Evolutionary conservation across 2,888 invertebrate species (phyloP).

Genomic region (Aradus depressus): DNA sequence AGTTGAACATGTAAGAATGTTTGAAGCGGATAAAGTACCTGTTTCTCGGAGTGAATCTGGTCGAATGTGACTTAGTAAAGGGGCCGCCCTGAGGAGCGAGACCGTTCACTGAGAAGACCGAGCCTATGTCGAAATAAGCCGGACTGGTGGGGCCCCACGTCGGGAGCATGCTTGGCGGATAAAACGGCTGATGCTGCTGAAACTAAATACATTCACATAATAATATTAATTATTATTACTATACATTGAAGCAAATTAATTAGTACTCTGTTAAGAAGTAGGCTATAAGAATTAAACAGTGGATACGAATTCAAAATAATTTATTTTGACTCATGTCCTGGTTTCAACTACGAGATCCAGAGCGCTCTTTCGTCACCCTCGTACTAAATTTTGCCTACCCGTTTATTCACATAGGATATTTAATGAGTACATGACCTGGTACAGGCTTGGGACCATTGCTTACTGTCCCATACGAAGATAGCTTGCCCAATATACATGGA

Average conservation of each 20-base stretch:
- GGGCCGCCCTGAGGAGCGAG: constrained; percentile 54
- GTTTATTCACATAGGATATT: no score
- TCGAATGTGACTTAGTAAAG: constrained; percentile 40
- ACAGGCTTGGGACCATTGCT: no score
- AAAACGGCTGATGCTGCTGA: constrained; percentile 45
- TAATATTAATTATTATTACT: background rate
- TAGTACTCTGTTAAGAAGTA: no score
- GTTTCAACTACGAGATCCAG: no score
- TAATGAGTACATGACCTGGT: no score
- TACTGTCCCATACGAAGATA: no score
- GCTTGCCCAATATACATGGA: no score
- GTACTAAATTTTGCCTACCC: no score
- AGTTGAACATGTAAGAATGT: background rate
- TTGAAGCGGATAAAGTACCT: background rate
- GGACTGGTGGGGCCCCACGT: constrained; percentile 43
- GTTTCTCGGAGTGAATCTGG: constrained; percentile 28
- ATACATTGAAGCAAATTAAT: constrained; percentile 1
- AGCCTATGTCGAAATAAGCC: constrained; percentile 54
- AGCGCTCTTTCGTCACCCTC: no score
- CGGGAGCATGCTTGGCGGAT: constrained; percentile 46
- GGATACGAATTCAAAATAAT: no score
- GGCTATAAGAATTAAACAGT: no score
- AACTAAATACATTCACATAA: constrained; percentile 12
- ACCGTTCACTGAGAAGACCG: constrained; percentile 61
- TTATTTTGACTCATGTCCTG: no score